Base-by-base conservation (phyloP, 2,113 vertebrate species). In the Xyliphius kryptos region DNA sequence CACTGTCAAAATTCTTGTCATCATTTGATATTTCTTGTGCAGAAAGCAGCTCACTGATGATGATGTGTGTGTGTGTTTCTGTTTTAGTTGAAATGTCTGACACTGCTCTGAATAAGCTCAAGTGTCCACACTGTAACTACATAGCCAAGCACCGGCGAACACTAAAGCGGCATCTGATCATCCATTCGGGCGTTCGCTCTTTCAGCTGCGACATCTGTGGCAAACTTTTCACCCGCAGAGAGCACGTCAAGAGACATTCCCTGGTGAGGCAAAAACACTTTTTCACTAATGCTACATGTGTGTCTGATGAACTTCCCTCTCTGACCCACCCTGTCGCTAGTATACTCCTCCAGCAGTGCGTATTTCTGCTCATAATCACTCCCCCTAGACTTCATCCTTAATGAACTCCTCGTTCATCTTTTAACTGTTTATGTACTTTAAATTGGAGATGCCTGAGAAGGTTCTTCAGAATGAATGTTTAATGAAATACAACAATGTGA, bases 211-310 rank as follows among this genome's bases (percentile, higher is more conserved):
- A 98, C 87, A 98, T 97, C 89, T 98, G 96, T 73, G 96, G 96
- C 75, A 98, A 98, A 83, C 85, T 98, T 80, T 98, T 97, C 88
- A 98, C 95, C 79, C 90, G 95, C 76, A 89, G 96, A 77, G 96
- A 98, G 74, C 96, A 98, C 58, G 96, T 98, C 66, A 98, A 98
- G 86, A 92, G 96, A 94, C 96, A 98, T 97, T 97, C 96, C 92
- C 89, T 98, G 94, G 96, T 98, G 83, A 87, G 92, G n/a, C n/a
- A n/a, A n/a, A n/a, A n/a, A 44, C 20, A 1, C 43, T 0, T 49
- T 37, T 49, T 20, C 12, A 49, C 10, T 37, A 17, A 10, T 1
- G 44, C n/a, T n/a, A n/a, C n/a, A n/a, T n/a, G n/a, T n/a, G n/a
- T 47, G 12, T 47, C 20, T 6, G 16, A 8, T 32, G 20, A 47